A percentile compares a stretch with the other conserved stretches of the same genome.
Conservation (phyloP, 2,888 invertebrate species). For the Cantharis rufa region DNA sequence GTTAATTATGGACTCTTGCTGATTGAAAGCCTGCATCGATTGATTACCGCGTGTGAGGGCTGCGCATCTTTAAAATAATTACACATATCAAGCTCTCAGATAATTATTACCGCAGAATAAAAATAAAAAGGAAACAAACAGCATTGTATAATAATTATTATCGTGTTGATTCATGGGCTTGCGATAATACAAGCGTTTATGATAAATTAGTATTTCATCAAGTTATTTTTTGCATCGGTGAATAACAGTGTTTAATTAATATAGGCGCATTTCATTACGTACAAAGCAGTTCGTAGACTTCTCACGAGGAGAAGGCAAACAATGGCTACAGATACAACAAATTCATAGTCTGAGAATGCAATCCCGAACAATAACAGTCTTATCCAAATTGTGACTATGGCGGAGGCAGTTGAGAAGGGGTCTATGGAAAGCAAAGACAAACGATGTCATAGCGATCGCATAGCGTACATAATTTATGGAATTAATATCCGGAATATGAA, state of each 20-base stretch:
- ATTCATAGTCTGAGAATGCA: conserved; percentile 18
- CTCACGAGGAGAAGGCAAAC: neutral
- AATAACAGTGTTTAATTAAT: neutral
- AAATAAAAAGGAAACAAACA: neutral
- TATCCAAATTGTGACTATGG: conserved; percentile 17
- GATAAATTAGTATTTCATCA: neutral
- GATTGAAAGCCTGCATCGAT: no score
- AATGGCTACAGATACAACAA: conserved; percentile 8
- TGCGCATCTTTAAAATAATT: neutral
- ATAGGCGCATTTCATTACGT: neutral
- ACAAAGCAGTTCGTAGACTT: neutral
- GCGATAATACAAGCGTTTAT: neutral
- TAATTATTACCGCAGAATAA: neutral
- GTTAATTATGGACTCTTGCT: no score
- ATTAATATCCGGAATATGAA: conserved; percentile 46
- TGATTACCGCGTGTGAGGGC: no score
- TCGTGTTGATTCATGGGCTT: neutral
- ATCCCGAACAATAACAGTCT: conserved; percentile 18
- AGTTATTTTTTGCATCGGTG: neutral
- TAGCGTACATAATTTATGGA: conserved; percentile 49
- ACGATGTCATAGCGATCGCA: conserved; percentile 40
- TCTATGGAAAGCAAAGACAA: conserved; percentile 36
- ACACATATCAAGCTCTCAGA: neutral
- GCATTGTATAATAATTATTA: neutral
- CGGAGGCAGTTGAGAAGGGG: conserved; percentile 14